Evolutionary conservation across 2,113 vertebrate species (phyloP).

Genomic region (Syngnathoides biaculeatus): DNA sequence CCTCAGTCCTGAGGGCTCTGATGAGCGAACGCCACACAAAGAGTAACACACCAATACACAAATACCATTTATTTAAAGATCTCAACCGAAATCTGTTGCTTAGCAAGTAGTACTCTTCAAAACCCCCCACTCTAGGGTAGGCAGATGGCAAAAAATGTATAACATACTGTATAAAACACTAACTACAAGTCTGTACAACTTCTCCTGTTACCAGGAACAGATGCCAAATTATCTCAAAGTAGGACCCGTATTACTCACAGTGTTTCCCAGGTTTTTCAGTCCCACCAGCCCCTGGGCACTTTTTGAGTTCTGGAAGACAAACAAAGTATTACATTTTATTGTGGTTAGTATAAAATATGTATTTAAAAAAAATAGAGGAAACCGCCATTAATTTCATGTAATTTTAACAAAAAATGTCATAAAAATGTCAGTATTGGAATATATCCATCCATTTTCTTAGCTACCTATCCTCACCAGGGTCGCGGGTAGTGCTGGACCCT

Average conservation of each 20-base stretch:
- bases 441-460: no score
- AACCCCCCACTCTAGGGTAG: neutral
- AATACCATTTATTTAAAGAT: constrained; percentile 63
- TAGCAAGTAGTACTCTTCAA: constrained; percentile 34
- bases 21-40: neutral
- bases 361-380: no score
- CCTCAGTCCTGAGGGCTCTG: neutral
- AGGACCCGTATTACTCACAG: constrained; percentile 79
- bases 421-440: no score
- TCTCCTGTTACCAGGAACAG: no score
- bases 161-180: neutral
- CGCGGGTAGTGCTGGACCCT: no score
- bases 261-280: constrained; percentile 94
- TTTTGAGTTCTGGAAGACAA: constrained; percentile 86
- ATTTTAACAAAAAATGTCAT: no score
- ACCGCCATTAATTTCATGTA: no score
- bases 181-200: constrained; percentile 3
- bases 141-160: constrained; percentile 8
- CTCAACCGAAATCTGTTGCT: constrained; percentile 53
- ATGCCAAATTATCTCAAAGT: neutral
- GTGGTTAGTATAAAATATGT: no score
- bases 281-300: constrained; percentile 88
- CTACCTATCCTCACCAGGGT: no score
- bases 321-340: no score
- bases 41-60: constrained; percentile 1